A percentile compares a stretch with the other conserved stretches of the same genome.
Conservation (phyloP, 2,113 vertebrate genomes). For the Pedetes capensis region DNA sequence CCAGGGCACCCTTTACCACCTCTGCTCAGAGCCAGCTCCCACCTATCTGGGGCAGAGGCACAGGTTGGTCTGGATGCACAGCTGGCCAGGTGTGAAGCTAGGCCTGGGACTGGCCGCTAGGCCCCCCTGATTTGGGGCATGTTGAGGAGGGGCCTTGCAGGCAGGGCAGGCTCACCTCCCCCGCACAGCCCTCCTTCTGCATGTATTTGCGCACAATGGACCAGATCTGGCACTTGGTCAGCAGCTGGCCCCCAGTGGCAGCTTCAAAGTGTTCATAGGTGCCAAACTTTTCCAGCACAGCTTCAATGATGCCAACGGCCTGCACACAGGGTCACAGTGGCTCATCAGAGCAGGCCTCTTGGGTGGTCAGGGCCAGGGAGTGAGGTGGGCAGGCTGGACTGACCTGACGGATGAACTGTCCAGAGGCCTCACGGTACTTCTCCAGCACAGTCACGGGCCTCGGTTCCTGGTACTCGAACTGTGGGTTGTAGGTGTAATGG, state of each 20-base stretch:
- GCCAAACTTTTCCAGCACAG: constrained; percentile 93
- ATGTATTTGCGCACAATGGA: constrained; percentile 93
- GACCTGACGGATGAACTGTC: constrained; percentile 94
- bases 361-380: not conserved
- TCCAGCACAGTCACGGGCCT: constrained; percentile 89
- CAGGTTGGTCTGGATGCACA: not conserved
- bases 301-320: constrained; percentile 93
- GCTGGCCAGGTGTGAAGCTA: not conserved
- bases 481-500: constrained; percentile 92
- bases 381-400: constrained; percentile 28
- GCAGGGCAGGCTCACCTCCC: constrained; percentile 89
- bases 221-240: constrained; percentile 97
- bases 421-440: constrained; percentile 92
- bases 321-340: constrained; percentile 66
- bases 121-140: not conserved
- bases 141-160: not conserved
- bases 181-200: constrained; percentile 96
- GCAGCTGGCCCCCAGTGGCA: constrained; percentile 89
- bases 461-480: constrained; percentile 92
- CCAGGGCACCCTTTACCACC: not conserved
- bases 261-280: constrained; percentile 95
- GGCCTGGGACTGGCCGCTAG: not conserved
- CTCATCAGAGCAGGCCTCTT: constrained; percentile 35
- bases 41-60: not conserved
- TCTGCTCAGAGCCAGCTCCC: constrained; percentile 20